phyloP scores from a whole-genome alignment of 92 coral and sea anemone genomes.

The Nematostella vectensis region DNA sequence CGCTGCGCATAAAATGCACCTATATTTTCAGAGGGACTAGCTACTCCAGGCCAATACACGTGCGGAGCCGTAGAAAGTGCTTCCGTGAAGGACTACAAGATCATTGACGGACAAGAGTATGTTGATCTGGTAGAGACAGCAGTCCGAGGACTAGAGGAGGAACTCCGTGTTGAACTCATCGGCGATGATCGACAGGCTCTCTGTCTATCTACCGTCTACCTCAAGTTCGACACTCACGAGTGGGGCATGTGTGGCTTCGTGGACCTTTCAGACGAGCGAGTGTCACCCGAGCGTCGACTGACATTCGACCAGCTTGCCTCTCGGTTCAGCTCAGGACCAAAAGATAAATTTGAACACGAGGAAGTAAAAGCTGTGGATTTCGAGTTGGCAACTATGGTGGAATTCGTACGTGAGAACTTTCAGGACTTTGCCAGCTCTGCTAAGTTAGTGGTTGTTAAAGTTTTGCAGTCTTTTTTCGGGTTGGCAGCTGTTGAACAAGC shows the following conservation, averaged over 20 bases:
- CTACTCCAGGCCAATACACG: slow-evolving; percentile 89
- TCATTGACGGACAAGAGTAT: slow-evolving; percentile 27
- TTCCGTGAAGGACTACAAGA: slow-evolving; percentile 81
- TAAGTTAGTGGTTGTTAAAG: slow-evolving; percentile 92
- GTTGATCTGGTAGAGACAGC: slow-evolving; percentile 85
- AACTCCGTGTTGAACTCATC: slow-evolving; percentile 74
- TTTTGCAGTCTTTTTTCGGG: slow-evolving; percentile 91
- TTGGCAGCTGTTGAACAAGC: slow-evolving; percentile 77
- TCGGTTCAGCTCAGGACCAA: slow-evolving; percentile 84
- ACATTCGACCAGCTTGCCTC: slow-evolving; percentile 73
- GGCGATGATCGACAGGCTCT: slow-evolving; percentile 73
- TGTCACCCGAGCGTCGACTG: slow-evolving; percentile 71
- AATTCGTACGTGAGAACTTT: slow-evolving; percentile 81
- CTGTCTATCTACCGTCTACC: slow-evolving; percentile 85
- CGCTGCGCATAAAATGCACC: too few species aligned
- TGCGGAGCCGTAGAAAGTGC: slow-evolving; percentile 98
- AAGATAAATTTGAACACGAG: slow-evolving; percentile 90
- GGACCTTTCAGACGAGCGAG: slow-evolving; percentile 85
- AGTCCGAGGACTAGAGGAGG: slow-evolving; percentile 90
- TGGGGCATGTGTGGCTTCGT: slow-evolving; percentile 99
- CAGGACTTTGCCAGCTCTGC: slow-evolving; percentile 94
- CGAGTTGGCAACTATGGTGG: slow-evolving; percentile 70
- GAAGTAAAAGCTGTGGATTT: slow-evolving; percentile 78
- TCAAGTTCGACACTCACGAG: slow-evolving; percentile 93
- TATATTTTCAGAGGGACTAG: slow-evolving; percentile 81